Evolutionary conservation across 2,888 invertebrate species (phyloP).

Genomic region (Eucriotettix oculatus): DNA sequence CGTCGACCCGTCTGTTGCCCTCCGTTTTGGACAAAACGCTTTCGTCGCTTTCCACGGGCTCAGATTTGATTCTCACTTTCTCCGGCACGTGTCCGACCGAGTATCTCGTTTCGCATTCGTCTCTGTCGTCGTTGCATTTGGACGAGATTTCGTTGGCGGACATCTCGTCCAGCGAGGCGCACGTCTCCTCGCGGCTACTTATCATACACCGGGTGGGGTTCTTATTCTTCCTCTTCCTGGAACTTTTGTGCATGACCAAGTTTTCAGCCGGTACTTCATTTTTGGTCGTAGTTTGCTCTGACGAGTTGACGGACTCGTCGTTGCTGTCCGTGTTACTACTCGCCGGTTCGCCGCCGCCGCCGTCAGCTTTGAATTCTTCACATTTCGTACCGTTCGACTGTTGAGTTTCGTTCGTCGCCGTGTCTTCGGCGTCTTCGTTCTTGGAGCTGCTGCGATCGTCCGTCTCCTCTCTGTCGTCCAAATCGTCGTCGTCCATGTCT

Average conservation of each 20-base stretch:
- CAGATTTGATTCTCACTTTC: not conserved
- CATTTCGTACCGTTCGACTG: slow-evolving; percentile 34
- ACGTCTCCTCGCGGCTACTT: slow-evolving; percentile 12
- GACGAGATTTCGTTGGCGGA: slow-evolving; percentile 38
- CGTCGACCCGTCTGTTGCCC: not conserved
- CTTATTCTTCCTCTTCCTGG: slow-evolving; percentile 72
- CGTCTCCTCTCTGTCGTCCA: slow-evolving; percentile 26
- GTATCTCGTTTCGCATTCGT: not conserved
- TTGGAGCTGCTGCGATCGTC: slow-evolving; percentile 31
- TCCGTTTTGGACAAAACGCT: too few relatives aligned
- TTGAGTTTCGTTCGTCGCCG: slow-evolving; percentile 44
- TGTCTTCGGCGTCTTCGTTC: slow-evolving; percentile 32
- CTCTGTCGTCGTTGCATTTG: slow-evolving; percentile 15
- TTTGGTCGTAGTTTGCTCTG: slow-evolving; percentile 32
- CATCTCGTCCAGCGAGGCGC: slow-evolving; percentile 34
- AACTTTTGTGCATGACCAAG: slow-evolving; percentile 30
- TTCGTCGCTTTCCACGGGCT: not conserved
- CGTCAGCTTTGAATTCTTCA: not conserved
- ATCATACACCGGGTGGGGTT: slow-evolving; percentile 71
- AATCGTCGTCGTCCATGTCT: slow-evolving; percentile 47
- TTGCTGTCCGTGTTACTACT: slow-evolving; percentile 46
- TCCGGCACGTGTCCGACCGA: not conserved
- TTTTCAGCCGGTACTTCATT: slow-evolving; percentile 30
- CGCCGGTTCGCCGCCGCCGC: slow-evolving; percentile 33
- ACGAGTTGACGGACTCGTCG: slow-evolving; percentile 38